A percentile compares a stretch with the other conserved stretches of the same genome.
Conservation (phyloP, 2,888 invertebrate genomes). For the Caenorhabditis doughertyi region DNA sequence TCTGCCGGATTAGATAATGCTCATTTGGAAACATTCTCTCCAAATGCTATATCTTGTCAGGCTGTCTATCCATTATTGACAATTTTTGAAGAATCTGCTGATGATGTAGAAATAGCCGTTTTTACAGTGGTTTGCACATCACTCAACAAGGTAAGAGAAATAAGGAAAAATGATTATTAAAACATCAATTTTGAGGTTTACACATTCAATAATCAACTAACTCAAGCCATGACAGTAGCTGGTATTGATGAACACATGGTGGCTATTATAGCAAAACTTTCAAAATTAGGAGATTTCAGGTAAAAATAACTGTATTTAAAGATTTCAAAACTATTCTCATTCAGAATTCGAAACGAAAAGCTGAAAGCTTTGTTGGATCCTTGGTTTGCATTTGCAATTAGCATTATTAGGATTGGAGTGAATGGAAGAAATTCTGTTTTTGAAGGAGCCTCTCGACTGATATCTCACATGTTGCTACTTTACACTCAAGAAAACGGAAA, state of each 20-base stretch:
- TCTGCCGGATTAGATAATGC: constrained; percentile 76
- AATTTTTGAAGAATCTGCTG: constrained; percentile 74
- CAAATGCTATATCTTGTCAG: constrained; percentile 74
- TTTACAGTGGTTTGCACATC: constrained; percentile 80
- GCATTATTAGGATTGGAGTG: constrained; percentile 44
- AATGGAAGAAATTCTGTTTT: constrained; percentile 20
- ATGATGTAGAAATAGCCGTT: constrained; percentile 67
- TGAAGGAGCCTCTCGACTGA: constrained; percentile 34
- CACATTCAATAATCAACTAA: constrained; percentile 76
- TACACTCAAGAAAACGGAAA: constrained; percentile 55
- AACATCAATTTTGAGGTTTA: constrained; percentile 71
- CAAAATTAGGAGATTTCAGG: constrained; percentile 43
- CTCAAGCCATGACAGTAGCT: constrained; percentile 77
- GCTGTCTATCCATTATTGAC: constrained; percentile 72
- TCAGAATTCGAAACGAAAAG: constrained; percentile 34
- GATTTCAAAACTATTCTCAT: neutral
- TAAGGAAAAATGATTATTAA: too few relatives aligned
- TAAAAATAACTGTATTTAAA: neutral
- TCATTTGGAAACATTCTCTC: constrained; percentile 73
- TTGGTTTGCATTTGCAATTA: constrained; percentile 55
- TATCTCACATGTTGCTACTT: constrained; percentile 21
- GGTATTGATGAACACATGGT: constrained; percentile 73
- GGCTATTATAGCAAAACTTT: constrained; percentile 23
- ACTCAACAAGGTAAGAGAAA: constrained; percentile 72
- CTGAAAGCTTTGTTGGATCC: constrained; percentile 42